Evolutionary conservation across 1,140 invertebrate species (phyloP).

Genomic region (Drosophila parabipectinata): DNA sequence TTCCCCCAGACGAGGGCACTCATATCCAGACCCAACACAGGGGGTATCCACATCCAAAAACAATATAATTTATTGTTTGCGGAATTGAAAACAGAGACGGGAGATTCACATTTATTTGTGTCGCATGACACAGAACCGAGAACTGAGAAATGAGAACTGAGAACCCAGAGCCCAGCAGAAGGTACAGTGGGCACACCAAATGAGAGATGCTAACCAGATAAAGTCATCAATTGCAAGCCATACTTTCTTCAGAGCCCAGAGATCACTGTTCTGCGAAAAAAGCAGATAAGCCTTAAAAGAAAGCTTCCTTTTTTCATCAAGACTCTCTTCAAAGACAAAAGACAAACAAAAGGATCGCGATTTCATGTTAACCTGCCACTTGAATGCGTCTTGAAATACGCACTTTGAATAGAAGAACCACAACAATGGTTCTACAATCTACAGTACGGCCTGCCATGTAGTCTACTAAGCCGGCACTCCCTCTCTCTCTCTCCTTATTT

Average conservation of each 20-base stretch:
- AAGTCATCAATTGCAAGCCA: too few species aligned
- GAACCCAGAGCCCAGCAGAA: neutral
- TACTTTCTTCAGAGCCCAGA: conserved; percentile 2
- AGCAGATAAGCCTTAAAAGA: conserved; percentile 44
- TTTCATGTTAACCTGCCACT: conserved; percentile 59
- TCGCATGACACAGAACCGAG: conserved; percentile 44
- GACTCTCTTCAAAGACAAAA: neutral
- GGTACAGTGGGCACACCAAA: too few species aligned
- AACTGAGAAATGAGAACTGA: neutral
- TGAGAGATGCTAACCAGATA: too few species aligned
- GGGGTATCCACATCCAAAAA: conserved; percentile 46
- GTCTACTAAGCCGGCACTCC: neutral
- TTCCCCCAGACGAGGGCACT: neutral
- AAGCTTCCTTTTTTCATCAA: conserved; percentile 40
- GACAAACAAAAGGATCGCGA: conserved; percentile 64
- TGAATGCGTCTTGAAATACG: conserved; percentile 46
- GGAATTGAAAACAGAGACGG: conserved; percentile 40
- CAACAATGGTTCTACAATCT: conserved; percentile 37
- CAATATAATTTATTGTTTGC: conserved; percentile 76
- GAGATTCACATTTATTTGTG: conserved; percentile 47
- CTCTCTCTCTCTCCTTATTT: neutral
- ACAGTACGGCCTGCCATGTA: neutral
- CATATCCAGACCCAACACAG: too few species aligned
- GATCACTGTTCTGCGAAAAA: conserved; percentile 35
- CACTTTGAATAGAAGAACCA: conserved; percentile 25